Evolutionary conservation across 2,888 invertebrate species (phyloP).

Genomic region (Stenoptilia bipunctidactyla): DNA sequence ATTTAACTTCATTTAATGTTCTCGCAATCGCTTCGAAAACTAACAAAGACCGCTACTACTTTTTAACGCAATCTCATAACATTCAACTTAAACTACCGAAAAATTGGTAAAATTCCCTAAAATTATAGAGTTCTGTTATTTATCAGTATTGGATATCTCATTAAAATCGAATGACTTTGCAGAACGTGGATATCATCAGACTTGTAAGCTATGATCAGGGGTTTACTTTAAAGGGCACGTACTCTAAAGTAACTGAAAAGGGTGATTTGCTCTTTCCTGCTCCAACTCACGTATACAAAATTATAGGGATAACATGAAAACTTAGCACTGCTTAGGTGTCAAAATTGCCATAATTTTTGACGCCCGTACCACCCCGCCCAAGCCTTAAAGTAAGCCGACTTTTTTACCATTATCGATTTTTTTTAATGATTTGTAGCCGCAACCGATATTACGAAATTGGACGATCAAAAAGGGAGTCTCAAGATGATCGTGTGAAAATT

Average conservation of each 20-base stretch:
- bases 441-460: constrained; percentile 61
- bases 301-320: constrained; percentile 53
- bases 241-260: constrained; percentile 8
- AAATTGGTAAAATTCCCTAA: constrained; percentile 30
- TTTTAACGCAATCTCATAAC: too few species aligned
- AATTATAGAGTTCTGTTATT: constrained; percentile 45
- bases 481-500: constrained; percentile 60
- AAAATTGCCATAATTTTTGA: constrained; percentile 68
- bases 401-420: constrained; percentile 58
- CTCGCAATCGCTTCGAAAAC: too few species aligned
- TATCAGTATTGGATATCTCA: constrained; percentile 35
- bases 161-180: constrained; percentile 57
- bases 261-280: constrained; percentile 20
- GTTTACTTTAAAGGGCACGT: constrained; percentile 33
- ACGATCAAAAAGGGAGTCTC: constrained; percentile 39
- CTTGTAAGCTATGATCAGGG: constrained; percentile 48
- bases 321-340: constrained; percentile 68
- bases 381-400: constrained; percentile 54
- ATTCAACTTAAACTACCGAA: too few species aligned
- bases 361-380: constrained; percentile 48
- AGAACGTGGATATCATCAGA: constrained; percentile 44
- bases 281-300: constrained; percentile 50
- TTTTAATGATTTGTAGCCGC: constrained; percentile 63
- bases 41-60: too few species aligned
- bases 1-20: too few species aligned